phyloP scores from a whole-genome alignment of 2,113 vertebrate species.

The Urocynchramus pylzowi region DNA sequence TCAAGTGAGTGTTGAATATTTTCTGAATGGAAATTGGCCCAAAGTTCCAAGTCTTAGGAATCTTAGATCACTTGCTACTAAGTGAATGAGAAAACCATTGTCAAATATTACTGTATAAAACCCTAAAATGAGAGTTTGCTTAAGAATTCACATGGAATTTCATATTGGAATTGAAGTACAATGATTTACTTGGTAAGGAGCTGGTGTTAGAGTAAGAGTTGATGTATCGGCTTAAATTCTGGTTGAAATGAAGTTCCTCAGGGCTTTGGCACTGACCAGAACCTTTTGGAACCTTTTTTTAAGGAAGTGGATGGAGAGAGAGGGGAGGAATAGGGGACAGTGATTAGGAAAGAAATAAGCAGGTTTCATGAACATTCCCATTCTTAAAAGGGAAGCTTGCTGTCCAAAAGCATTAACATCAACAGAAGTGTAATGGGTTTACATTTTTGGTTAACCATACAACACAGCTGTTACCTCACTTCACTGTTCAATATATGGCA shows the following conservation, averaged over 20 bases:
- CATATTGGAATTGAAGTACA: neutral
- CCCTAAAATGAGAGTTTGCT: neutral
- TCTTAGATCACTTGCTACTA: constrained; percentile 10
- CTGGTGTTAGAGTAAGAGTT: neutral
- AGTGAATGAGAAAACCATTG: neutral
- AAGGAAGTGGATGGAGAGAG: neutral
- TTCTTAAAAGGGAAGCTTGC: neutral
- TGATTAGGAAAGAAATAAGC: neutral
- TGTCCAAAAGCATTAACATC: constrained; percentile 2
- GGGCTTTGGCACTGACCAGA: neutral
- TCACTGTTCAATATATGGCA: neutral
- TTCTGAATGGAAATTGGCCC: neutral
- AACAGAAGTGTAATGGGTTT: constrained; percentile 2
- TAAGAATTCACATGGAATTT: neutral
- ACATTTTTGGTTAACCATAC: constrained; percentile 21
- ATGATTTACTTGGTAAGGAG: neutral
- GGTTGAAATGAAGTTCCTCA: neutral
- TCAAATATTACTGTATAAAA: neutral
- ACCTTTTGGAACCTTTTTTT: neutral
- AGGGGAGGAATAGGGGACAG: neutral
- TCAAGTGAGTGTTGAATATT: neutral
- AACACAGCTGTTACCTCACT: neutral
- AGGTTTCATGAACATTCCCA: neutral
- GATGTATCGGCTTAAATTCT: neutral
- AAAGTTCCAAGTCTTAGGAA: neutral